phyloP scores from a whole-genome alignment of 2,113 vertebrate species.

The Corythaeola cristata region DNA sequence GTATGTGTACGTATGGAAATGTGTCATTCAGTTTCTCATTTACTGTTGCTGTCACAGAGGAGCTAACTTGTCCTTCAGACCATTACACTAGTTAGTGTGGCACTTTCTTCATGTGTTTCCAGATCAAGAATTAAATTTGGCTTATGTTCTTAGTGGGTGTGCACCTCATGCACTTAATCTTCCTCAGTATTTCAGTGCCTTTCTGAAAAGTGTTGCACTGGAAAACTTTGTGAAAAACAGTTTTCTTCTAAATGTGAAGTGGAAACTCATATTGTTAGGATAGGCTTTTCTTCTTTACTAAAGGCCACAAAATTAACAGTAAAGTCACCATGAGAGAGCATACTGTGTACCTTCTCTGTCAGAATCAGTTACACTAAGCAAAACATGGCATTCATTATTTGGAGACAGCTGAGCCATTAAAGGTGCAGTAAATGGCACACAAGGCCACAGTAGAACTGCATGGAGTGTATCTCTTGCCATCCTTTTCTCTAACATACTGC shows the following conservation, averaged over 20 bases:
- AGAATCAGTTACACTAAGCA: background rate
- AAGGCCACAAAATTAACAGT: background rate
- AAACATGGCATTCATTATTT: background rate
- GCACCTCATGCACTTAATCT: background rate
- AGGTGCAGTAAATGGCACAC: background rate
- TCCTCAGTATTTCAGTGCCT: background rate
- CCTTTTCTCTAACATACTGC: background rate
- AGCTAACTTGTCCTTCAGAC: background rate
- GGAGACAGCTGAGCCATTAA: background rate
- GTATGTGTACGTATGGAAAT: background rate
- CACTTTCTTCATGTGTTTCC: background rate
- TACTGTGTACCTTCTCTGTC: background rate
- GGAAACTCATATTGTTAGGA: background rate
- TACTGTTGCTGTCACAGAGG: background rate
- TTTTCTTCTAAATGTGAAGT: background rate
- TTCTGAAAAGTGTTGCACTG: background rate
- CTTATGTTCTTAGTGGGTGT: background rate
- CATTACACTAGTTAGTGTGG: fast-evolving
- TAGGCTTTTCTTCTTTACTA: background rate
- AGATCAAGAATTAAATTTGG: background rate
- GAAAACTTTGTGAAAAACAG: background rate
- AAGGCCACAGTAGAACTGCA: background rate
- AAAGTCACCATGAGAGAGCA: background rate
- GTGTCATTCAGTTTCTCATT: background rate
- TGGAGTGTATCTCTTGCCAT: background rate